Evolutionary conservation across 2,888 invertebrate genomes (phyloP).

Genomic region (Drosophila merina): DNA sequence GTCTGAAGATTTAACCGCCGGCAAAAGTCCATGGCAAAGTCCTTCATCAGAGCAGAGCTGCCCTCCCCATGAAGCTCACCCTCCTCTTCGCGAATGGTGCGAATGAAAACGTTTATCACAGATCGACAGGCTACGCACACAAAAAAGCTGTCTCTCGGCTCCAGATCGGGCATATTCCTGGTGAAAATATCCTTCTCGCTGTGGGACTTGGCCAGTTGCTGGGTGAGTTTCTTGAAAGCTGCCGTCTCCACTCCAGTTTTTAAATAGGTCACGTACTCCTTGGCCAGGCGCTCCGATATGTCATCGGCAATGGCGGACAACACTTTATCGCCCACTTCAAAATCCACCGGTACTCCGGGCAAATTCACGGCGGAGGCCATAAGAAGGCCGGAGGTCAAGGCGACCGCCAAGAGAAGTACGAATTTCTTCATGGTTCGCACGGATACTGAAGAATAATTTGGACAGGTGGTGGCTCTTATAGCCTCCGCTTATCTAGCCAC

Average conservation of each 20-base stretch:
- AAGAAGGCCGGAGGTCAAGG: constrained; percentile 44
- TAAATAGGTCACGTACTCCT: constrained; percentile 72
- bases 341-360: constrained; percentile 66
- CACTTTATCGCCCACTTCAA: constrained; percentile 61
- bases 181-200: constrained; percentile 72
- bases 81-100: constrained; percentile 84
- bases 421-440: constrained; percentile 52
- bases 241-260: constrained; percentile 75
- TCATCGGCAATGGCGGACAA: constrained; percentile 73
- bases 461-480: constrained; percentile 51
- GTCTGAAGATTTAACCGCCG: constrained; percentile 86
- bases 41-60: constrained; percentile 76
- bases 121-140: constrained; percentile 79
- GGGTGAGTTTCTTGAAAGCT: constrained; percentile 61
- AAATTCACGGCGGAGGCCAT: constrained; percentile 61
- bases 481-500: constrained; percentile 42
- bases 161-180: constrained; percentile 65
- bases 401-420: constrained; percentile 40
- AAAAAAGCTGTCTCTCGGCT: constrained; percentile 66
- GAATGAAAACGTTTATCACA: constrained; percentile 60
- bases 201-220: constrained; percentile 75
- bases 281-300: constrained; percentile 65
- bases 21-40: constrained; percentile 85
- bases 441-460: constrained; percentile 15
- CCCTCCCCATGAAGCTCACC: constrained; percentile 81